Percentiles rank a stretch among this genome's conserved stretches.
Evolutionary conservation across 2,113 vertebrate genomes (phyloP).

Genomic region (Elachura formosa): DNA sequence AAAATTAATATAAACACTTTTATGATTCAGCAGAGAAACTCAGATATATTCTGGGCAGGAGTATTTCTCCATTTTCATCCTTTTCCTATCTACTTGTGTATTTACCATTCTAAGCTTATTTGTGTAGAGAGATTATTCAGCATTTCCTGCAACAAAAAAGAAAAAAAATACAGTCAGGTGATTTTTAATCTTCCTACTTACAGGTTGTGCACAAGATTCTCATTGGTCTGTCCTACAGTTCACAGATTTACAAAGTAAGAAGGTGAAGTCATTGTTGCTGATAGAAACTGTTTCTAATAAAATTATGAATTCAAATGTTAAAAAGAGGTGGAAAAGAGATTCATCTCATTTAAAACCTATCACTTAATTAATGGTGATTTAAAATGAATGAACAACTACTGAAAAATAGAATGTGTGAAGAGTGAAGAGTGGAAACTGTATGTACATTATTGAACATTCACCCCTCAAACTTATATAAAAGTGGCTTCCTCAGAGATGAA

Average conservation of each 20-base stretch:
- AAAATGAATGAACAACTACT: neutral
- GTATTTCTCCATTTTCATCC: neutral
- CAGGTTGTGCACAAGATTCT: fast-evolving
- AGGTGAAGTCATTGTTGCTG: neutral
- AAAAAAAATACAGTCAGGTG: neutral
- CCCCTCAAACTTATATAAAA: neutral
- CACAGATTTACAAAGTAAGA: neutral
- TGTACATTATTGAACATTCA: neutral
- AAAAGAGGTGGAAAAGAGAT: neutral
- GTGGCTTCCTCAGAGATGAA: neutral
- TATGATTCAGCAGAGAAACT: neutral
- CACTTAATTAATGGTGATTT: neutral
- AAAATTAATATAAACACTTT: neutral
- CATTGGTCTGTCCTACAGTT: neutral
- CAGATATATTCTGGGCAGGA: neutral
- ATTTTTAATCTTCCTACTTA: neutral
- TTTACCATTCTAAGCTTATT: neutral
- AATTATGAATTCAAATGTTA: too few relatives aligned
- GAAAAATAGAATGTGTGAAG: neutral
- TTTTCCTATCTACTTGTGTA: neutral
- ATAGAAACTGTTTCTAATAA: neutral
- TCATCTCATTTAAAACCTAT: neutral
- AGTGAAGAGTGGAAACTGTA: neutral
- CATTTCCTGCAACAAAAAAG: neutral
- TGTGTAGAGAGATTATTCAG: neutral